These are phyloP conservation scores for Macrosoma leucophasiata DNA, from an alignment of 2,888 invertebrate species.

Conservation along the genomic window DNA sequence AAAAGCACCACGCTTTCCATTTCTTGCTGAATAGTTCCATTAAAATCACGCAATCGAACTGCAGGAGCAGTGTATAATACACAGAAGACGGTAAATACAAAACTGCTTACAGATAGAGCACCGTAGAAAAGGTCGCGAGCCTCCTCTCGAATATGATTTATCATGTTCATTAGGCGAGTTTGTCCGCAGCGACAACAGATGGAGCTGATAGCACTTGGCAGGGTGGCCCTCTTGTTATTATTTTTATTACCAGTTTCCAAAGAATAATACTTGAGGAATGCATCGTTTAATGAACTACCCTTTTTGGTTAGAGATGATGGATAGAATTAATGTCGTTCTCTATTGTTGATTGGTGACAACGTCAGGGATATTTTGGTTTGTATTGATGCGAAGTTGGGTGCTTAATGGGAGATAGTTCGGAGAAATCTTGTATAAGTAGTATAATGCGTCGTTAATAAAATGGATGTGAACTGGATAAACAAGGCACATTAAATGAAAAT, in stretches of 20 bases:
- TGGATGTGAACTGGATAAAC: conserved; percentile 9
- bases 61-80: conserved; percentile 37
- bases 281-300: conserved; percentile 75
- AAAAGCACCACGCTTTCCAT: conserved; percentile 33
- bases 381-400: conserved; percentile 24
- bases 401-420: conserved; percentile 46
- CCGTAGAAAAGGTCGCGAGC: conserved; percentile 53
- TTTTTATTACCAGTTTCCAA: conserved; percentile 75
- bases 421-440: conserved; percentile 30
- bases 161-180: conserved; percentile 76
- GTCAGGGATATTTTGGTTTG: conserved; percentile 42
- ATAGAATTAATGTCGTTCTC: conserved; percentile 71
- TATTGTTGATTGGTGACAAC: conserved; percentile 72
- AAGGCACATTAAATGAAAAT: conserved; percentile 1
- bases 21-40: no score
- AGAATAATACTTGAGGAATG: conserved; percentile 75
- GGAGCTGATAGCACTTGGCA: conserved; percentile 76
- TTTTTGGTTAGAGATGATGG: conserved; percentile 71
- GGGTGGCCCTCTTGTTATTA: conserved; percentile 76
- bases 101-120: conserved; percentile 41
- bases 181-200: conserved; percentile 76
- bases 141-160: conserved; percentile 76
- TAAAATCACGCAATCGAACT: not conserved
- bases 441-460: conserved; percentile 24
- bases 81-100: conserved; percentile 19